Evolutionary conservation across 53 echinoderm and acorn worm genomes (phyloP).

Genomic region (Arbacia lixula): DNA sequence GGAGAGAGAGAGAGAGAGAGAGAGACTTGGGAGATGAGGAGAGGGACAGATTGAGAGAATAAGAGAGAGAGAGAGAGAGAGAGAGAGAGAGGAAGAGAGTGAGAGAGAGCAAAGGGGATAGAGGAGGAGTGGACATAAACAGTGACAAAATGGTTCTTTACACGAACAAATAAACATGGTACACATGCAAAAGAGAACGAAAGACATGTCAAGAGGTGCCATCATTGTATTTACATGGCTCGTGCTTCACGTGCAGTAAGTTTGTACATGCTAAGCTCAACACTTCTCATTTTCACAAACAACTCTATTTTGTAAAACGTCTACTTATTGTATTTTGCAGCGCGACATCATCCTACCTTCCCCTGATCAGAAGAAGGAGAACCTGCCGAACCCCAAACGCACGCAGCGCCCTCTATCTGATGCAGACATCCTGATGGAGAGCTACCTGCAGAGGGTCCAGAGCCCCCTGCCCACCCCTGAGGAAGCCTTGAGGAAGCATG

Average conservation of each 20-base stretch:
- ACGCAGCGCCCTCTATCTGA: constrained; percentile 81
- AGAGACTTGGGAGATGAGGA: background rate
- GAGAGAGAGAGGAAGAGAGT: background rate
- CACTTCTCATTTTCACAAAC: no score
- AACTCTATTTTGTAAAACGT: no score
- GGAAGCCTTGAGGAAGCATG: constrained; percentile 77
- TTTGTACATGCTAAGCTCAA: no score
- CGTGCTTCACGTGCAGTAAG: no score
- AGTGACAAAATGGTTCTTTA: no score
- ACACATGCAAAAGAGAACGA: no score
- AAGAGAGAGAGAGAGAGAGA: background rate
- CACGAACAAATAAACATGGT: no score
- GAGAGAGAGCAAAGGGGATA: background rate
- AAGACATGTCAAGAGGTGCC: no score
- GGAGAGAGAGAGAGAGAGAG: background rate
- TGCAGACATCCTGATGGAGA: constrained; percentile 68
- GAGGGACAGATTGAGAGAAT: background rate
- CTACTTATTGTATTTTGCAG: background rate
- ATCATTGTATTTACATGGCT: no score
- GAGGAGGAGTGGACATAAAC: background rate
- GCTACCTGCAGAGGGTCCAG: constrained; percentile 66
- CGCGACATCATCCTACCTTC: constrained; percentile 44
- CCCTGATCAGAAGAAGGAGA: constrained; percentile 63
- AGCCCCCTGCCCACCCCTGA: constrained; percentile 95
- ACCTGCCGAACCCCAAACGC: constrained; percentile 64